Base-by-base conservation (phyloP, 2,888 invertebrate genomes). In the Drosophila longiperda region DNA sequence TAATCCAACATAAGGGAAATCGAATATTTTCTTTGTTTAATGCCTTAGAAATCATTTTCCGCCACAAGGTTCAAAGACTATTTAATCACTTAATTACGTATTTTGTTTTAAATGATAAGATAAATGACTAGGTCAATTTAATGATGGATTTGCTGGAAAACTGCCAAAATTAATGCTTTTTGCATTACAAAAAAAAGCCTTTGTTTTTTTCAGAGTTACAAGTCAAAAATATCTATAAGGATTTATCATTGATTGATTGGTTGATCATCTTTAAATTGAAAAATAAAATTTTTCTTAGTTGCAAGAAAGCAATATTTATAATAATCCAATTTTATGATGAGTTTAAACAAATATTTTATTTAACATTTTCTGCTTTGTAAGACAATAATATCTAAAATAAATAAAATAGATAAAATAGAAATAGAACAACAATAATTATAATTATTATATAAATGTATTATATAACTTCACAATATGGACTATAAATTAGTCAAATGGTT, bases 1-100 rank as follows among this genome's bases (percentile, higher is more conserved):
- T 33, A 33, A 32, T 32, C 11, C 20, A 17, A 15, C 1, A 17
- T 23, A 15, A 23, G 73, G 61, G 40, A 57, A 48, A 42, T 9
- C 2, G 9, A 29, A 48, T 57, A 23, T 52, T 71, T 67, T 53
- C 57, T 29, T 52, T 66, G 42, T 48, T 53, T 23, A 1, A 12
- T 12, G 32, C 15, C n/a, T 34, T 7, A 26, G 11, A 59, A 48
- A 23, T 26, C 15, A 34, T n/a, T 59, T 48, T n/a, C 15, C 23
- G 3, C 4, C 4, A 40, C 9, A 40, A 29, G 29, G 29, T 12
- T 55, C 55, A 40, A 55, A 11, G 6, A 33, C n/a, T 11, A 36
- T 26, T 55, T 38, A 55, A 38, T 26, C 12, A 54, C 38, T 8
- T 23, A 15, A 12, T n/a, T 45, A 45, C 15, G 15, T 15, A 45